A percentile compares a stretch with the other conserved stretches of the same genome.
Conservation (phyloP, 2,888 invertebrate species). For the Drosophila atripex region DNA sequence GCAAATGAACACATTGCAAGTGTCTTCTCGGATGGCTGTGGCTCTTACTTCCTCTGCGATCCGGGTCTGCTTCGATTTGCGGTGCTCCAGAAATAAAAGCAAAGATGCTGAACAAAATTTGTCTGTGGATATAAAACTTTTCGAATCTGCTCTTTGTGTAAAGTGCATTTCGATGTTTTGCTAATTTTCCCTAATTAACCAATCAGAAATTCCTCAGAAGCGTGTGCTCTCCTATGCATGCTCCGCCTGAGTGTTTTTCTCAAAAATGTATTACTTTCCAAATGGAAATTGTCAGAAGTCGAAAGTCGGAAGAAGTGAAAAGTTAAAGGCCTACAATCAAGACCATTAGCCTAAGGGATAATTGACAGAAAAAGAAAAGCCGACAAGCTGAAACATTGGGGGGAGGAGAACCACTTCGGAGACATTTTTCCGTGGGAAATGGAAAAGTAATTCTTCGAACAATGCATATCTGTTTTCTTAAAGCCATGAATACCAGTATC, state of each 20-base stretch:
- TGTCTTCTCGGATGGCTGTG: constrained; percentile 59
- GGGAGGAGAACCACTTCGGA: constrained; percentile 25
- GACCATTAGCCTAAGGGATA: constrained; percentile 30
- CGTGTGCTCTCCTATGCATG: constrained; percentile 6
- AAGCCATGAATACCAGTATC: not conserved
- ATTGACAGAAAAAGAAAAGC: constrained; percentile 38
- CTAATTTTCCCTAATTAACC: constrained; percentile 57
- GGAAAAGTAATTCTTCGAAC: constrained; percentile 29
- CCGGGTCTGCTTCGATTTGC: constrained; percentile 38
- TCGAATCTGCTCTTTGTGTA: not conserved
- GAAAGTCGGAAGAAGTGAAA: not conserved
- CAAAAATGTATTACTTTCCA: constrained; percentile 2
- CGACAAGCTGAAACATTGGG: constrained; percentile 9
- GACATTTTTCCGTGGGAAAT: constrained; percentile 34
- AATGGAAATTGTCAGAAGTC: constrained; percentile 12
- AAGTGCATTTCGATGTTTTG: constrained; percentile 40
- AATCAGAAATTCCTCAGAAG: constrained; percentile 17
- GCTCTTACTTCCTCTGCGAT: constrained; percentile 49
- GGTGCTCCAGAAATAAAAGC: not conserved
- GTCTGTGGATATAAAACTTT: constrained; percentile 7
- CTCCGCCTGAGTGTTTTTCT: constrained; percentile 19
- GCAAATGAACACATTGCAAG: constrained; percentile 65
- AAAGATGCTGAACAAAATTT: constrained; percentile 4
- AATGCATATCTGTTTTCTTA: constrained; percentile 7
- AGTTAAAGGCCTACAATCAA: constrained; percentile 35